A percentile compares a stretch with the other conserved stretches of the same genome.
These are phyloP conservation scores for Cirrhinus molitorella DNA, from an alignment of 2,797 vertebrate species.

Conservation along the genomic window DNA sequence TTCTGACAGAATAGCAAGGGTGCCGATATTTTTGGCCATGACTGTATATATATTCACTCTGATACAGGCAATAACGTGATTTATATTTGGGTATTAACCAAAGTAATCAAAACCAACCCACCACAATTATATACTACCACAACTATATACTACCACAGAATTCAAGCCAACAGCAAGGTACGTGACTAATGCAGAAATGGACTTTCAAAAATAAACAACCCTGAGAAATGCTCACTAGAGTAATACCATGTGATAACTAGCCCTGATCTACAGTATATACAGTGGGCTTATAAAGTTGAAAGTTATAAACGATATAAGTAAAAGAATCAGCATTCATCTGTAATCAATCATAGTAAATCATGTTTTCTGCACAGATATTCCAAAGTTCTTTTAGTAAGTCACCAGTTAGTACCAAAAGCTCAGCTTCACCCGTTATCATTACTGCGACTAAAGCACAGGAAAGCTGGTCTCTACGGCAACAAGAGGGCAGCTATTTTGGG, in stretches of 20 bases:
- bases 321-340: not conserved
- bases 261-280: not conserved
- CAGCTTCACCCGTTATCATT: not conserved
- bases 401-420: constrained; percentile 1
- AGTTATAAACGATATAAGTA: not conserved
- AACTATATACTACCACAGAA: too few species aligned
- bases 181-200: not conserved
- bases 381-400: constrained; percentile 30
- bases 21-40: too few species aligned
- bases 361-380: not conserved
- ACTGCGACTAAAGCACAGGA: constrained; percentile 65
- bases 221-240: not conserved
- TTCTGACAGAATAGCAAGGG: too few species aligned
- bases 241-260: not conserved
- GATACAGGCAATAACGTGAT: too few species aligned
- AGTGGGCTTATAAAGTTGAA: not conserved
- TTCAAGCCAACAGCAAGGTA: not conserved
- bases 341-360: not conserved
- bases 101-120: too few species aligned
- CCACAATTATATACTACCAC: too few species aligned
- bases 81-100: too few species aligned
- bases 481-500: constrained; percentile 79
- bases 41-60: too few species aligned
- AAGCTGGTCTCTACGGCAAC: constrained; percentile 79
- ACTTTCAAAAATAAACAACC: not conserved